Evolutionary conservation across 2,888 invertebrate species (phyloP).

Genomic region (Stenoptilia bipunctidactyla): DNA sequence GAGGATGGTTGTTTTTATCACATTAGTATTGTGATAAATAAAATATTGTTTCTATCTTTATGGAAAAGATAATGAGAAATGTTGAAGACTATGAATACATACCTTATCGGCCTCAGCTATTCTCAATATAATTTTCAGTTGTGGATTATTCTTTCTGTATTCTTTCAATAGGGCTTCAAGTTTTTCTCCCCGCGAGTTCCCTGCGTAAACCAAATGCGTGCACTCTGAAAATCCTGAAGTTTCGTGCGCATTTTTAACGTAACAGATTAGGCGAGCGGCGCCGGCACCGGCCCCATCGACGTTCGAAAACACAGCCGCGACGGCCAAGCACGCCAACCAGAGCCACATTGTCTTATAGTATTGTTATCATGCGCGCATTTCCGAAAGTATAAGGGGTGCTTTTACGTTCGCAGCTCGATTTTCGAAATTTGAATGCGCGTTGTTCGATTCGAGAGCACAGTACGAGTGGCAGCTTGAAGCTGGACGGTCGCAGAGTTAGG

Average conservation of each 20-base stretch:
- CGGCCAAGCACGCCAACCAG: slow-evolving; percentile 40
- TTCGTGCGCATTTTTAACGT: slow-evolving; percentile 41
- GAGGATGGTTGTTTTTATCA: too few relatives aligned
- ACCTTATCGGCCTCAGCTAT: slow-evolving; percentile 73
- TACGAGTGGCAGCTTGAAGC: slow-evolving; percentile 40
- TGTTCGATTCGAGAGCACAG: slow-evolving; percentile 45
- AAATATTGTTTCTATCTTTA: neutral
- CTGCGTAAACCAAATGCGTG: slow-evolving; percentile 63
- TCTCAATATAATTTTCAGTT: slow-evolving; percentile 67
- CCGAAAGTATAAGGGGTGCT: slow-evolving; percentile 23
- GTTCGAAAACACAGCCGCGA: slow-evolving; percentile 30
- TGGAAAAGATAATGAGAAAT: too few relatives aligned
- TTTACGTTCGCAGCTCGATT: slow-evolving; percentile 15
- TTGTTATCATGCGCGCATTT: slow-evolving; percentile 17
- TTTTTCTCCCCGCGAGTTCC: slow-evolving; percentile 52
- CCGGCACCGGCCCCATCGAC: slow-evolving; percentile 51
- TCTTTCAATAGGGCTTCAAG: slow-evolving; percentile 54
- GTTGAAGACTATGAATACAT: too few relatives aligned
- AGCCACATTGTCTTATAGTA: slow-evolving; percentile 38
- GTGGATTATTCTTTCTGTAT: slow-evolving; percentile 56
- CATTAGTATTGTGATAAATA: neutral
- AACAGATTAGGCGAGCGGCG: slow-evolving; percentile 59
- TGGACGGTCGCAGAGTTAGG: slow-evolving; percentile 38
- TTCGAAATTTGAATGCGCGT: slow-evolving; percentile 36
- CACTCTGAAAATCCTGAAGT: slow-evolving; percentile 50